Evolutionary conservation across 2,797 vertebrate genomes (phyloP).

Genomic region (Urophycis tenuis): DNA sequence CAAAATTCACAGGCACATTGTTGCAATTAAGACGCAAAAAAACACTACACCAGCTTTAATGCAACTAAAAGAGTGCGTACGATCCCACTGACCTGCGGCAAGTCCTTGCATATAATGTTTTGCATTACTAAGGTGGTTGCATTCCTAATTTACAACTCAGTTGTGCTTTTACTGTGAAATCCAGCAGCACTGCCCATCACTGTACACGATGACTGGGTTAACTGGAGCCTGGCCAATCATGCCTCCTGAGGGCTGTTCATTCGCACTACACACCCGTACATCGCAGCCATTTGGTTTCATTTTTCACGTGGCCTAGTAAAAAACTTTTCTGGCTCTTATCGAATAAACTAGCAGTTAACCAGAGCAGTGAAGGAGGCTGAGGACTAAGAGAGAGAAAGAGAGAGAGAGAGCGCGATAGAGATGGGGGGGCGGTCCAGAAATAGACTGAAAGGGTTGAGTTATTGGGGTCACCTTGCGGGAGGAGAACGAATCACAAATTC

Average conservation of each 20-base stretch:
- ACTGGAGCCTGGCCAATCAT: neutral
- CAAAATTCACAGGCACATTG: constrained; percentile 6
- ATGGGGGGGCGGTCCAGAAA: constrained; percentile 59
- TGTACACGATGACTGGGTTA: neutral
- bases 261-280: neutral
- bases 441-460: constrained; percentile 76
- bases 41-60: neutral
- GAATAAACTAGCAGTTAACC: constrained; percentile 61
- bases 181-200: neutral
- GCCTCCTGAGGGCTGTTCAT: neutral
- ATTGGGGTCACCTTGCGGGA: constrained; percentile 82
- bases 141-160: neutral
- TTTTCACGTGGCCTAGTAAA: constrained; percentile 29
- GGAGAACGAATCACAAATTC: constrained; percentile 71
- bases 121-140: neutral
- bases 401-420: constrained; percentile 45
- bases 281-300: neutral
- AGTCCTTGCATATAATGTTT: neutral
- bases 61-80: neutral
- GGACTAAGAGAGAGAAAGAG: constrained; percentile 58
- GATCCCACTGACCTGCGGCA: neutral
- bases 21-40: neutral
- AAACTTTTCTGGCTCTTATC: constrained; percentile 48
- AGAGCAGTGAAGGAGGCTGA: constrained; percentile 65
- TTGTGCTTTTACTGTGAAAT: neutral